Evolutionary conservation across 1,140 invertebrate genomes (phyloP), one percentile per base, ranked within the genome.

Genomic region (Homalodisca vitripennis): DNA sequence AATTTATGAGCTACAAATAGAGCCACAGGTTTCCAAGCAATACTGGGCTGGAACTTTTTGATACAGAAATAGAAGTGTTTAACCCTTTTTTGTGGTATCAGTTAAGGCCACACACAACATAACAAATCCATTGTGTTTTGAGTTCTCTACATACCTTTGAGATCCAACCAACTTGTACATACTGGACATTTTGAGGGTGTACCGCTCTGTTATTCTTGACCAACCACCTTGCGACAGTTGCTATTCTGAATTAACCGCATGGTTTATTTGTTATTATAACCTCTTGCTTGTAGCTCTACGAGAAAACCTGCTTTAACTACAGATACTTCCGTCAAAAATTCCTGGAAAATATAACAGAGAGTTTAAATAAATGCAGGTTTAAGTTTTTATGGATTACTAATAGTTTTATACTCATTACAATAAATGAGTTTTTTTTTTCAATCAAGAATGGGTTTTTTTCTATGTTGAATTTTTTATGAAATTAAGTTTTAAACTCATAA

Each of bases 181-280:
- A n/a, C 63, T 88, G 83, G 76, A 92, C 88, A 13, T 88, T 86
- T 0, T 90, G 89, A 17, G 89, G 89, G 32, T 92, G 93, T 0
- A 92, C 93, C 78, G n/a, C n/a, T n/a, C n/a, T n/a, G n/a, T 96
- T 93, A 73, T 95, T 95, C 79, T 95, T 95, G 0, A 95, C 93
- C n/a, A n/a, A n/a, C 60, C 92, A 92, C 79, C 92, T 93, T 0
- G 92, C 91, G 10, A 96, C 93, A 81, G n/a, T 95, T 94, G 75
- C 93, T 95, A n/a, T 75, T 95, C 92, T 1, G 93, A 93, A 86
- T 96, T 95, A 75, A n/a, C n/a, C 94, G 93, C 93, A 96, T 94
- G 62, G 34, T 63, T 41, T 6, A 6, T 41, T 41, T 17, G 6
- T 41, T 10, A 10, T 41, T 17, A n/a, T n/a, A n/a, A 41, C 6